phyloP scores from a whole-genome alignment of 2,888 invertebrate species.

The Synergus japonicus region DNA sequence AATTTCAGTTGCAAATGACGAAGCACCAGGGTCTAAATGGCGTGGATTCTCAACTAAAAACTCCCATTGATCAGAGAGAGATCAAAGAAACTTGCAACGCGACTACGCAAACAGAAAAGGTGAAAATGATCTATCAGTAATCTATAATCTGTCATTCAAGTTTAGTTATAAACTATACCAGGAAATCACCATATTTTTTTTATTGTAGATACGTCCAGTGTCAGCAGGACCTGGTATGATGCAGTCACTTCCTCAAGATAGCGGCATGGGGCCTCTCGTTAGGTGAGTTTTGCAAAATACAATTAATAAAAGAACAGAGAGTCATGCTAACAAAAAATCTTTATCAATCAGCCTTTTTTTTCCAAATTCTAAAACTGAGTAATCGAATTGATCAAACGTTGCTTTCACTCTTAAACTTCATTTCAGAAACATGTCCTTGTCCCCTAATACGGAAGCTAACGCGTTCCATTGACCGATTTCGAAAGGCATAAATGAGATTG shows the following conservation, averaged over 20 bases:
- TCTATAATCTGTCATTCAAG: conserved; percentile 46
- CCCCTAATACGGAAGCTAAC: not conserved
- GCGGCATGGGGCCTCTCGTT: conserved; percentile 79
- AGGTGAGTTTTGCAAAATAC: conserved; percentile 76
- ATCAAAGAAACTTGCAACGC: conserved; percentile 85
- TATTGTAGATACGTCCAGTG: conserved; percentile 79
- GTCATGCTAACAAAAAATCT: not conserved
- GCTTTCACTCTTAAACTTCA: not conserved
- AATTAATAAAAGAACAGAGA: not conserved
- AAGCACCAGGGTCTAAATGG: conserved; percentile 70
- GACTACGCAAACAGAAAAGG: conserved; percentile 93
- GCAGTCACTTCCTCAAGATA: conserved; percentile 79
- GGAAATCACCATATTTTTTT: conserved; percentile 33
- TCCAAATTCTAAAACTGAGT: not conserved
- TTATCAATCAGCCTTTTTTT: not conserved
- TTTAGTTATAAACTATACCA: conserved; percentile 14
- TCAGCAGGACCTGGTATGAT: conserved; percentile 80
- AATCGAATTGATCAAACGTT: too few species aligned
- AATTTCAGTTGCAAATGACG: conserved; percentile 67
- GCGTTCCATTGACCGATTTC: not conserved
- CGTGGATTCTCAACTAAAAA: conserved; percentile 62
- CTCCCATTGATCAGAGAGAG: conserved; percentile 72
- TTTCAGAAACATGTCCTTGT: not conserved
- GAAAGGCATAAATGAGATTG: not conserved
- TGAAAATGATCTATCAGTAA: conserved; percentile 70